Conservation (phyloP, 2,888 invertebrate genomes). For the Spatulosminthurus flaviceps region DNA sequence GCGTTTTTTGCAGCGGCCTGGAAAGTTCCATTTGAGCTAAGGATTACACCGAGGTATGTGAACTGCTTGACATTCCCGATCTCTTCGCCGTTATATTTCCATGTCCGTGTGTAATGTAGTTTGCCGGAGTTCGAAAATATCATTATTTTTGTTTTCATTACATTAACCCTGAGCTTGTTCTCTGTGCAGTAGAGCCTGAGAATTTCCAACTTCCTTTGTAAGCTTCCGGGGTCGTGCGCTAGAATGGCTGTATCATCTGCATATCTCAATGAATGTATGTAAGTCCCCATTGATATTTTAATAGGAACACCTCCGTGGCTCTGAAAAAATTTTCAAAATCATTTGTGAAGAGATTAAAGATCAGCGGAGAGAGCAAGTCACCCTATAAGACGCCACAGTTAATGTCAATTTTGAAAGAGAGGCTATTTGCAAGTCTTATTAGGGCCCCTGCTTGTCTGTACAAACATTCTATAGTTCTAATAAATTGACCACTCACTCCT, state of each 20-base stretch:
- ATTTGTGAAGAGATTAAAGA: neutral
- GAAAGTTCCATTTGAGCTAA: neutral
- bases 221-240: neutral
- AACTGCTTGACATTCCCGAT: neutral
- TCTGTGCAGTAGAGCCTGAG: neutral
- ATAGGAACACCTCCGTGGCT: no score
- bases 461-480: neutral
- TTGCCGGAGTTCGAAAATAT: neutral
- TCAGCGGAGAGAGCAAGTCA: neutral
- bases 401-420: neutral
- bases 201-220: neutral
- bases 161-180: neutral
- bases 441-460: neutral
- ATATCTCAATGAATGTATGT: neutral
- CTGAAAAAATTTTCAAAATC: neutral
- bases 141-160: neutral
- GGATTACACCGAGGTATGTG: neutral
- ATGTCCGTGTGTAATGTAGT: neutral
- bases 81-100: neutral
- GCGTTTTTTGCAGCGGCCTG: neutral
- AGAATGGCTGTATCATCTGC: neutral
- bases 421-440: neutral
- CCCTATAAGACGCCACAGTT: neutral
- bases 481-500: constrained; percentile 4
- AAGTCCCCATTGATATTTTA: no score